Percentiles rank a stretch among this genome's conserved stretches.
These are phyloP conservation scores for Anthonomus grandis DNA, from an alignment of 1,140 invertebrate species.

Conservation along the genomic window DNA sequence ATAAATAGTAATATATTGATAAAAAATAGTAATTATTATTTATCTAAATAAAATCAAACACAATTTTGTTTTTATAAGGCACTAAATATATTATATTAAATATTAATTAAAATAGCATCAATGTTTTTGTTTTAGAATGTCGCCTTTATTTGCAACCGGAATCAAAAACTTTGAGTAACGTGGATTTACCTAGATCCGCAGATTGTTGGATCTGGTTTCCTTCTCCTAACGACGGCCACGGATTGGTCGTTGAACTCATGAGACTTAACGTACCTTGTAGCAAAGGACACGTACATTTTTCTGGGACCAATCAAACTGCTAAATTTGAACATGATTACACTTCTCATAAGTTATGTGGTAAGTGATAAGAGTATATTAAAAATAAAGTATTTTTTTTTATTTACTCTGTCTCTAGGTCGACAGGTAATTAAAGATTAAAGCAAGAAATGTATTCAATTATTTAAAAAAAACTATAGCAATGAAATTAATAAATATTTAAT, in stretches of 20 bases:
- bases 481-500: no score
- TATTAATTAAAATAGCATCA: no score
- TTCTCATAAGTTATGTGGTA: conserved; percentile 20
- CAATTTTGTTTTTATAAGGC: background rate
- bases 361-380: no score
- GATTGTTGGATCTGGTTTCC: conserved; percentile 51
- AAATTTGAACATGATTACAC: conserved; percentile 18
- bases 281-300: conserved; percentile 56
- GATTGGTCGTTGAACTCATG: conserved; percentile 57
- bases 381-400: no score
- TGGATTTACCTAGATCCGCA: conserved; percentile 38
- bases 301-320: conserved; percentile 36
- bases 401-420: no score
- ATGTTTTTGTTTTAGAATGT: conserved; percentile 46
- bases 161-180: conserved; percentile 38
- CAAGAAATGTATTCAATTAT: no score
- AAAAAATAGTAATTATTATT: no score
- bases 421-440: no score
- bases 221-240: conserved; percentile 43
- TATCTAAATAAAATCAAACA: no score
- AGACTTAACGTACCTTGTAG: conserved; percentile 62
- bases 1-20: no score
- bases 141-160: conserved; percentile 41
- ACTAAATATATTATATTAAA: background rate
- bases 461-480: no score